Base-by-base conservation (phyloP, 2,888 invertebrate genomes). In the Hyposoter didymator region DNA sequence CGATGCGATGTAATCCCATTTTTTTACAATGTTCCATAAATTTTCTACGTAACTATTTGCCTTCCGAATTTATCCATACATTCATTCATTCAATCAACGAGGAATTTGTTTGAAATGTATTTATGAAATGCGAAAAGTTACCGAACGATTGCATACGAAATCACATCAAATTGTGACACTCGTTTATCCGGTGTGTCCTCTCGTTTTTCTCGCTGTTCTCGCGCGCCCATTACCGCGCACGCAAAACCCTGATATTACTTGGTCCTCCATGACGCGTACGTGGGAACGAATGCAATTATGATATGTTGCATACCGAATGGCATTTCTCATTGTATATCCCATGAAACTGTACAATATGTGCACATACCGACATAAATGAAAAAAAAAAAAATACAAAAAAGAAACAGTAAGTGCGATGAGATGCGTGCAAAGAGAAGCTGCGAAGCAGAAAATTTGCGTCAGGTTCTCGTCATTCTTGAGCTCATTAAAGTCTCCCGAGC, bases 271-370 rank as follows among this genome's bases (percentile, higher is more conserved):
- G 69, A 74, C 43, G 67, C 62, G 78, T 66, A 89, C 88, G 89
- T 90, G 90, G 88, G 90, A 91, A 90, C 87, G 84, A 88, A 88
- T 88, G 88, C 88, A 90, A 90, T 90, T 90, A 90, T 89, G 78
- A 89, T 88, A 81, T 69, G 87, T 84, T 82, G 85, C 87, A 84
- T 87, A 81, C 86, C 80, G 72, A 86, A 85, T 87, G 86, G 85
- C 85, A 84, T 80, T 84, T 82, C 74, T 78, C 84, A 84, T 87
- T 84, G 84, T 84, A 62, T 35, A 79, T 64, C 59, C 72, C 76
- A 74, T 78, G 80, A 80, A 39, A 28, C 47, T 47, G 19, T 73
- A 66, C 76, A 69, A 62, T 22, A 43, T 39, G 19, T 52, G n/a
- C 52, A 55, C 39, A 28, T 64, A 70, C 47, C 22, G n/a, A 28